These are phyloP conservation scores for Grantiella picta DNA, from an alignment of 2,113 vertebrate genomes.

Conservation along the genomic window DNA sequence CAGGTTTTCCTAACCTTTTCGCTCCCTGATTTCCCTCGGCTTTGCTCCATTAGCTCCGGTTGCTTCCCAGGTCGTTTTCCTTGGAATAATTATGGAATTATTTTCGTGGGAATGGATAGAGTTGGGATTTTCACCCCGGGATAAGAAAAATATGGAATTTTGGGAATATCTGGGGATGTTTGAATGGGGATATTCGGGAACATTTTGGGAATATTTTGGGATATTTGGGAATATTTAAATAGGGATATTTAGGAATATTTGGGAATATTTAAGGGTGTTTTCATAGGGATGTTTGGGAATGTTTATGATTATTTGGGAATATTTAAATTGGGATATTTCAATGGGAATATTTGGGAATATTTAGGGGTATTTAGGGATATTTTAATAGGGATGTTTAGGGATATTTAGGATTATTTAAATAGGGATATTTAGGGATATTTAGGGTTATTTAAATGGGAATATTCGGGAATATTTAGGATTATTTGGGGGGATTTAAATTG, in stretches of 20 bases:
- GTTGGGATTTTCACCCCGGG: too few species aligned
- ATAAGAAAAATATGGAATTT: background rate
- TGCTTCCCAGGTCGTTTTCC: too few species aligned
- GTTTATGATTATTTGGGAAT: background rate
- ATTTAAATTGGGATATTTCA: background rate
- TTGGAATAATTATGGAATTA: too few species aligned
- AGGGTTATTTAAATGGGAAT: too few species aligned
- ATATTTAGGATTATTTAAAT: background rate
- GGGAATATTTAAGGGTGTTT: background rate
- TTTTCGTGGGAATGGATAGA: too few species aligned
- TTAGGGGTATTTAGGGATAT: background rate
- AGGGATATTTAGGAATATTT: background rate
- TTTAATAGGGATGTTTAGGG: background rate
- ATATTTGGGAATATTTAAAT: background rate
- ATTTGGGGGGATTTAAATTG: too few species aligned
- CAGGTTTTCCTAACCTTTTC: too few species aligned
- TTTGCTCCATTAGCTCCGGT: too few species aligned
- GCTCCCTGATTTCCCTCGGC: too few species aligned
- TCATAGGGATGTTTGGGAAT: background rate
- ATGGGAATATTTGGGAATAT: background rate
- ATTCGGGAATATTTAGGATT: too few species aligned
- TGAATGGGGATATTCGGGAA: background rate
- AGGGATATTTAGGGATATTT: background rate
- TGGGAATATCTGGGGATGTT: background rate
- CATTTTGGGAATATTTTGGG: background rate